phyloP scores from a whole-genome alignment of 2,888 invertebrate genomes.

The Alviniconcha strummeri region DNA sequence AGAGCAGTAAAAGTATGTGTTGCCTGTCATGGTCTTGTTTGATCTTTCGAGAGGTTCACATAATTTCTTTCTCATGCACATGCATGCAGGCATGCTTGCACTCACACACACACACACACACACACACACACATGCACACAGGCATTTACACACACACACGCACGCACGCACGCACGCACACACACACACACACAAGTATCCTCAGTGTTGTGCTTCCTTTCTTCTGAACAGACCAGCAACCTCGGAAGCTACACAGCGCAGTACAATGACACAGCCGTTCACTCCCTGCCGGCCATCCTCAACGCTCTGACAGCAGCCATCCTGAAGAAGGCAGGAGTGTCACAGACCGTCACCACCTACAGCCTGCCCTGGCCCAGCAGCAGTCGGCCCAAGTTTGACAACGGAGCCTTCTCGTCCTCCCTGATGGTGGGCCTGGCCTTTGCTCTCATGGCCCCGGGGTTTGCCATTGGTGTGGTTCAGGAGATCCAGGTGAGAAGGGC shows the following conservation, averaged over 20 bases:
- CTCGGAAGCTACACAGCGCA: conserved; percentile 46
- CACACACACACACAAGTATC: too few relatives aligned
- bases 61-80: too few relatives aligned
- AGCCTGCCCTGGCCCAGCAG: conserved; percentile 56
- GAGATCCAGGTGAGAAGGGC: conserved; percentile 83
- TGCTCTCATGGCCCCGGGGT: conserved; percentile 84
- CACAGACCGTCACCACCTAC: conserved; percentile 36
- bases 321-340: conserved; percentile 34
- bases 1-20: too few relatives aligned
- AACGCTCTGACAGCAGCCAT: conserved; percentile 58
- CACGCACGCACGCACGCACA: too few relatives aligned
- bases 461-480: conserved; percentile 87
- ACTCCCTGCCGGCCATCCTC: conserved; percentile 82
- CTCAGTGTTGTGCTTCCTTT: neutral
- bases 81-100: too few relatives aligned
- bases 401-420: conserved; percentile 83
- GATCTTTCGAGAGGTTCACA: too few relatives aligned
- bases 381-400: conserved; percentile 76
- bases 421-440: conserved; percentile 88
- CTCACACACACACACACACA: too few relatives aligned
- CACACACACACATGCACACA: too few relatives aligned
- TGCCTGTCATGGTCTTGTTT: too few relatives aligned
- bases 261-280: conserved; percentile 85
- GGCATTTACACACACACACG: too few relatives aligned
- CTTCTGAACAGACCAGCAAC: conserved; percentile 12